These are phyloP conservation scores for Gymnorhina tibicen DNA, from an alignment of 2,113 vertebrate species.

Conservation along the genomic window DNA sequence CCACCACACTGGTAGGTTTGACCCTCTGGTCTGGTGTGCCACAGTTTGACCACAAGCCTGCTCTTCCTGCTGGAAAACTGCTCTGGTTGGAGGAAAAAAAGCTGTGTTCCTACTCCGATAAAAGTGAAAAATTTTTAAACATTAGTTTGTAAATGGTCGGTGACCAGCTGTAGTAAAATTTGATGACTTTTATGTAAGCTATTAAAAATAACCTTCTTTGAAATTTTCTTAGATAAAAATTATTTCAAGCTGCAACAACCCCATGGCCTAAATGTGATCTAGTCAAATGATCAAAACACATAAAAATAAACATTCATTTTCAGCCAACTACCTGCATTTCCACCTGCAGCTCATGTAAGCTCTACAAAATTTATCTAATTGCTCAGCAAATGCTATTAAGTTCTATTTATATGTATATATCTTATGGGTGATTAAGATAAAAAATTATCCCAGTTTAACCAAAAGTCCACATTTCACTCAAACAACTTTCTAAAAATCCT, in stretches of 20 bases:
- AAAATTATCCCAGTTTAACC: not conserved
- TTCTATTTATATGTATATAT: not conserved
- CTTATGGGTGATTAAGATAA: not conserved
- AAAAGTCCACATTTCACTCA: not conserved
- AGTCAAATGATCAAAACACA: not conserved
- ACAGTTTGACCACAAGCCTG: not conserved
- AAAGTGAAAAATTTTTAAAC: not conserved
- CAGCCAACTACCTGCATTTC: not conserved
- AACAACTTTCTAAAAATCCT: not conserved
- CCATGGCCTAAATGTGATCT: not conserved
- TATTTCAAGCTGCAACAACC: not conserved
- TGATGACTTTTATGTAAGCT: not conserved
- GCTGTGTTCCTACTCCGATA: not conserved
- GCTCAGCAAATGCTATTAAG: not conserved
- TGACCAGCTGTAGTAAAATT: not conserved
- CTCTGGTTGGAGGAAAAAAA: not conserved
- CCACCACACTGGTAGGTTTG: not conserved
- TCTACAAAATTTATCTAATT: not conserved
- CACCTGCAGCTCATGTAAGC: not conserved
- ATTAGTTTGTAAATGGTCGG: not conserved
- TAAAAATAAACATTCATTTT: not conserved
- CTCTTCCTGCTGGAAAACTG: not conserved
- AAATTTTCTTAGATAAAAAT: not conserved
- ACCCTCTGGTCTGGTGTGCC: not conserved
- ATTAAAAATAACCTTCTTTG: not conserved